Conservation (phyloP, 2,113 vertebrate genomes). For the Chunga burmeisteri region DNA sequence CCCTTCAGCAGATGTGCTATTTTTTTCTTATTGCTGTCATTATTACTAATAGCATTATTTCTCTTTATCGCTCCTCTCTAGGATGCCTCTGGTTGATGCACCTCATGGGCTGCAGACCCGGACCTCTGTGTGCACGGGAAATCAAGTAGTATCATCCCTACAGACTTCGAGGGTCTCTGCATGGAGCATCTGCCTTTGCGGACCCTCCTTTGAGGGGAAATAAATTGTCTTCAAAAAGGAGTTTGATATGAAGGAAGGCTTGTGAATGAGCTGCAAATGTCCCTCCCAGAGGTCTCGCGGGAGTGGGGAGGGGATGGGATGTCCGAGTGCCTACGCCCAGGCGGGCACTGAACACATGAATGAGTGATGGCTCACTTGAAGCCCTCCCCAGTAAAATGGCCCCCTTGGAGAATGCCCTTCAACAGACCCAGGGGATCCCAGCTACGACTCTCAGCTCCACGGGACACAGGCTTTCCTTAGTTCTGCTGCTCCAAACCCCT, state of each 20-base stretch:
- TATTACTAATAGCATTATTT: not conserved
- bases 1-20: not conserved
- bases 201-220: not conserved
- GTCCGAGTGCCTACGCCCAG: fast-evolving
- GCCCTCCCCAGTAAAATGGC: not conserved
- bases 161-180: not conserved
- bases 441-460: fast-evolving
- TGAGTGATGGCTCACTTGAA: not conserved
- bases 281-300: not conserved
- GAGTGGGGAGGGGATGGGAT: not conserved
- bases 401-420: not conserved
- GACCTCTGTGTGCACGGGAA: not conserved
- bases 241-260: not conserved
- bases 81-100: not conserved
- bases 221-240: not conserved
- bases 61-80: not conserved
- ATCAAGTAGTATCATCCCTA: fast-evolving
- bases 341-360: fast-evolving
- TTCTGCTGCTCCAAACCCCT: not conserved
- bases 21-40: not conserved
- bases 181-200: not conserved
- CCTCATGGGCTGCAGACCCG: not conserved
- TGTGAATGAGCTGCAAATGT: not conserved
- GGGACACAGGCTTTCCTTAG: not conserved
- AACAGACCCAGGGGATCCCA: not conserved